Evolutionary conservation across 2,888 invertebrate species (phyloP), one percentile per base, ranked within the genome.

Genomic region (Rhingia rostrata): DNA sequence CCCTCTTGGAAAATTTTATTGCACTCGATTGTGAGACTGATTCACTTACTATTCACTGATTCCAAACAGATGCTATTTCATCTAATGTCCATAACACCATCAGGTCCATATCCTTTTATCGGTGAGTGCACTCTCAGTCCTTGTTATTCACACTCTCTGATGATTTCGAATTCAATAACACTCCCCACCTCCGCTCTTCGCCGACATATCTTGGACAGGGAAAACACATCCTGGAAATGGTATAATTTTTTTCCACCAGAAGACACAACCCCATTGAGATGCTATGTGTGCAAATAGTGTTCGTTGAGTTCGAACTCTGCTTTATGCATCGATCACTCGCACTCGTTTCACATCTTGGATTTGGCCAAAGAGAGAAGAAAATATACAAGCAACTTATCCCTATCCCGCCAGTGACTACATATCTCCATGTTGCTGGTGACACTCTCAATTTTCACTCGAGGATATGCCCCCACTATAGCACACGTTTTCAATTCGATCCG

Each of bases 111-210:
- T 49, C 14, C 70, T 32, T 47, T 58, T 49, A 30, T 41, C 49
- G 12, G 39, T 70, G 60, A 70, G 60, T 60, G 60, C 70, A 70
- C 70, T 70, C 33, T 39, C 22, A 22, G 6, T 39, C 12, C 39
- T 14, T 60, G 49, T 35, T 41, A 64, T 30, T 64, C 67, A 47
- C 47, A 43, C 45, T 51, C 58, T 30, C 14, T 0, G 53, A 72
- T 58, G 41, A 78, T 78, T 70, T 78, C 32, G 35, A 64, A 70
- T 78, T 70, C 47, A 61, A 45, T 61, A 61, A 58, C 66, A 35
- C 41, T 66, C 41, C 45, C 45, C n/a, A 37, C 63, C 32, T 10
- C 7, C 33, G 35, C 47, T 6, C 43, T 51, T 49, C 58, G 60
- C 12, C 6, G 14, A 39, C 41, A 49, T 64, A 9, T 45, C 47